Conservation (phyloP, 2,888 invertebrate species). For the Cancer borealis region DNA sequence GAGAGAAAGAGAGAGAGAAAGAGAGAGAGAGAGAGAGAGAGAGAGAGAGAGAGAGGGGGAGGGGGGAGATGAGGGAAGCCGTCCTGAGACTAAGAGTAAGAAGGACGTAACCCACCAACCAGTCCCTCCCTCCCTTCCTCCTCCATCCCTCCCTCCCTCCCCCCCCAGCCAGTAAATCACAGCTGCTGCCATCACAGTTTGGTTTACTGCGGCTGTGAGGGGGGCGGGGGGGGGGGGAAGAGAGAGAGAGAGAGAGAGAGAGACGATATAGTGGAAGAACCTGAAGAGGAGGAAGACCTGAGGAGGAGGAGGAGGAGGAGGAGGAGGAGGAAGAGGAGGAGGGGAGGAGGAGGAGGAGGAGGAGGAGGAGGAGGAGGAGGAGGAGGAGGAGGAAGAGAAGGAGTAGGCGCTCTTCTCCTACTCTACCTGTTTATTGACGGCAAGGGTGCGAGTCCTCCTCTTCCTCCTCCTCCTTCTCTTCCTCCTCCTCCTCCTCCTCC, state of each 20-base stretch:
- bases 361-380: constrained; percentile 17
- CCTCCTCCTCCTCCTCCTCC: too few relatives aligned
- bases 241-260: neutral
- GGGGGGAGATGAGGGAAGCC: neutral
- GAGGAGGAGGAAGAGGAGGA: neutral
- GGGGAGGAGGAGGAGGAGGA: constrained; percentile 25
- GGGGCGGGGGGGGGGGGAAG: neutral
- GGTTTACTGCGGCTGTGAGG: neutral
- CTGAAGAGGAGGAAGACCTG: neutral
- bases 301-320: neutral
- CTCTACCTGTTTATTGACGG: too few relatives aligned
- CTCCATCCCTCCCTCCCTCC: neutral
- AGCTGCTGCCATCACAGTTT: constrained; percentile 40
- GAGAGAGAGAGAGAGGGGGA: neutral
- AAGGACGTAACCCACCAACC: constrained; percentile 4
- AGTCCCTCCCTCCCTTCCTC: too few relatives aligned
- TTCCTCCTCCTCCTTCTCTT: too few relatives aligned
- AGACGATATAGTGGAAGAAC: neutral
- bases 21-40: neutral
- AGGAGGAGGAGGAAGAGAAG: constrained; percentile 29
- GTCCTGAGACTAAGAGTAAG: neutral
- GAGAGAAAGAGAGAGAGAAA: neutral
- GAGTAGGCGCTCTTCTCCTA: neutral
- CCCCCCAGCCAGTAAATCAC: neutral
- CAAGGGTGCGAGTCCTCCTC: too few relatives aligned